Evolutionary conservation across 1,140 invertebrate species (phyloP), one percentile per base, ranked within the genome.

Genomic region (Helicoverpa armigera): DNA sequence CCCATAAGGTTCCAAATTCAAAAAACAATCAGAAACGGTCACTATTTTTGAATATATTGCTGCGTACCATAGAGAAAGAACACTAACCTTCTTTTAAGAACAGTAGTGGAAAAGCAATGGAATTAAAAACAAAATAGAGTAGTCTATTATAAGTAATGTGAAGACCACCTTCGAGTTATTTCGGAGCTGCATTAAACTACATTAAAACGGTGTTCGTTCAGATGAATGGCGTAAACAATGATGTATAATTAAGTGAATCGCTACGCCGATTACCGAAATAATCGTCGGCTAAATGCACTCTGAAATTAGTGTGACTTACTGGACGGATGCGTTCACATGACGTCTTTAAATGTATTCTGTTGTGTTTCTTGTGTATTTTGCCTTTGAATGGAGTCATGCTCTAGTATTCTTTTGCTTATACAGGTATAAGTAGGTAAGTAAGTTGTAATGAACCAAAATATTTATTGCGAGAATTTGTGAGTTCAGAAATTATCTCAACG

Each of bases 221-320:
- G 80, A 86, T 83, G 78, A 83, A 90, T 85, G 85, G 83, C 83
- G 84, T 89, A 91, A 93, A 92, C 89, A 90, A 83, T 79, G 77
- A 75, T 79, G 81, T 83, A 84, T 89, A 89, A 90, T 93, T 91
- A 91, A 93, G 86, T 87, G 88, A 76, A 88, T 86, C 81, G 84
- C 80, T 89, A 83, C 74, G 83, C 79, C 88, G 83, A 87, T 92
- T 90, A 86, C 85, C 51, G 82, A 89, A 90, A 87, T 90, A 89
- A 92, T 90, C 88, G 82, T 60, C 79, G 81, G 54, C 82, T 86
- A 89, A 92, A 92, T 90, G 88, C 83, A 88, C 83, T 90, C 87
- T 79, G 85, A 90, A 93, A 92, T 92, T 90, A 91, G 92, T 89
- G 86, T 89, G 87, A 92, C 89, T 84, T 67, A 85, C 73, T 82